Evolutionary conservation across 37 sponge, comb jelly and placozoan genomes (phyloP).

Genomic region (Theonella swinhoei): DNA sequence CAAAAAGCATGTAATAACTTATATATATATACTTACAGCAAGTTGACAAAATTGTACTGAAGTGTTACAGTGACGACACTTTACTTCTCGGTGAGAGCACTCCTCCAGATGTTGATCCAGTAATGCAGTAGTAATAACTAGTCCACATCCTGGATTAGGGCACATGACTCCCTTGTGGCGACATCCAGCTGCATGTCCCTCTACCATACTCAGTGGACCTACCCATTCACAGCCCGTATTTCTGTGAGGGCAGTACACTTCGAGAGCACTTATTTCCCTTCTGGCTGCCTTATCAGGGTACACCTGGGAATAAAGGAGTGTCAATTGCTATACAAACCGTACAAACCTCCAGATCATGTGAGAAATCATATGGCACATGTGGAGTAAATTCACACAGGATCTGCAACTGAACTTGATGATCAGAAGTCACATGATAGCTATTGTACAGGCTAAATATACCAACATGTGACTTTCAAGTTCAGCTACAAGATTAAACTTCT

Average conservation of each 20-base stretch:
- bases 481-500: too few species aligned
- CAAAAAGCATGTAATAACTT: background rate
- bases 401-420: too few species aligned
- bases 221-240: constrained; percentile 57
- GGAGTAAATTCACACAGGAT: too few species aligned
- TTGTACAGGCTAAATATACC: too few species aligned
- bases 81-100: constrained; percentile 13
- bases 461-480: too few species aligned
- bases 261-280: constrained; percentile 24
- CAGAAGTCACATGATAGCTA: too few species aligned
- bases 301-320: constrained; percentile 11
- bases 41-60: constrained; percentile 1
- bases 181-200: constrained; percentile 16
- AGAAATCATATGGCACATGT: too few species aligned
- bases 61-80: constrained; percentile 34
- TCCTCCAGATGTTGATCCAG: constrained; percentile 35
- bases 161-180: constrained; percentile 35
- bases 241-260: constrained; percentile 29
- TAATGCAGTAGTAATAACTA: background rate
- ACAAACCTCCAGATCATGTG: too few species aligned
- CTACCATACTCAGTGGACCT: constrained; percentile 44
- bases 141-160: constrained; percentile 29
- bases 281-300: constrained; percentile 57
- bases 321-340: too few species aligned
- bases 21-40: too few species aligned